Base-by-base conservation (phyloP, 2,797 vertebrate species). In the Hozukius guyotensis region DNA sequence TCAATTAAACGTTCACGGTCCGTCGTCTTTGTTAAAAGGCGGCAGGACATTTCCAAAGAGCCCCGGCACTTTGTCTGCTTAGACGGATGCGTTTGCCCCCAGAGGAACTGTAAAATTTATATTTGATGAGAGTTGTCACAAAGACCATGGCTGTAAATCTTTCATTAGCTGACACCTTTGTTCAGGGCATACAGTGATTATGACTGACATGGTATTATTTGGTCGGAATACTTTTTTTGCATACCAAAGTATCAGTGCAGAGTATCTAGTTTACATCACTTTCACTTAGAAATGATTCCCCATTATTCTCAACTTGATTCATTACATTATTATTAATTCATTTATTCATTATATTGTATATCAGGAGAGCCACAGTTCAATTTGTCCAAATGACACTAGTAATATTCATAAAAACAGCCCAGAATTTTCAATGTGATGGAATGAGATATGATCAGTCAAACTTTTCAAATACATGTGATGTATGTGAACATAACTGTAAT, bases 121-220 rank as follows among this genome's bases (percentile, higher is more conserved):
- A 72, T 75, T 77, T 82, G 60, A 87, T 87, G 57, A 62, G 59
- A 14, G 14, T 36, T 80, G 64, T 83, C 72, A 59, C 68, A 83
- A 81, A 81, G 59, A 29, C 49, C 12, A 22, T 0, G 9, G 13
- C 13, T 61, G 34, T 71, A 49, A 72, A 80, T 81, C 64, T 80
- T 78, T 82, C n/a, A 86, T 84, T 38, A 80, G 62, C 71, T 63
- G 75, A 55, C 73, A 53, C 78, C 42, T 86, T 67, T 72, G 46
- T 70, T 65, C 60, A 61, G 29, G 42, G 55, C 38, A 34, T 64
- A 42, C 64, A 53, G 38, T 56, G 66, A 78, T 46, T 67, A 67
- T 65, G 65, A 31, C 71, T 32, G 46, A 63, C 16, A 31, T 60
- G 59, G 60, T 83, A 29, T 74, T 60, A 72, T 73, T 55, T 62